Evolutionary conservation across 2,888 invertebrate species (phyloP).

Genomic region (Pharmacophagus antenor): DNA sequence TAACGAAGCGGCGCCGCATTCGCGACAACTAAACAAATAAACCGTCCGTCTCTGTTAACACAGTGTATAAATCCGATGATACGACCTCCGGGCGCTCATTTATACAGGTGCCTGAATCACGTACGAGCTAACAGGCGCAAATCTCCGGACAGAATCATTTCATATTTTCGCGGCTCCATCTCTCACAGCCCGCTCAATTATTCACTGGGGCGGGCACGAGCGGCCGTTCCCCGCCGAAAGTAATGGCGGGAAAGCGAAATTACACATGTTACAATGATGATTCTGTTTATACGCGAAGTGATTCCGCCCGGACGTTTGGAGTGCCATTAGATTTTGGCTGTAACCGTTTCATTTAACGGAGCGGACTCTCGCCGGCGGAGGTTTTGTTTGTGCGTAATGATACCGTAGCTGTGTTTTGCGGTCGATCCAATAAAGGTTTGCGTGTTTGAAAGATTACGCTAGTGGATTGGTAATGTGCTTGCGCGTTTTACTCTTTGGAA

Average conservation of each 20-base stretch:
- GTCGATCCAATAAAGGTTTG: conserved; percentile 20
- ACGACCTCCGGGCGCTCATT: conserved; percentile 45
- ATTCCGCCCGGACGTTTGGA: conserved; percentile 60
- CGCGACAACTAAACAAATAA: conserved; percentile 36
- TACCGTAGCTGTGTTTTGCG: conserved; percentile 32
- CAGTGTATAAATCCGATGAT: conserved; percentile 38
- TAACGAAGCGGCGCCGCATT: conserved; percentile 30
- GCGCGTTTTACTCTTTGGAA: too few species aligned
- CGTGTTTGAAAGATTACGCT: conserved; percentile 10
- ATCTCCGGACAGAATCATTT: conserved; percentile 65
- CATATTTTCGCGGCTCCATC: conserved; percentile 73
- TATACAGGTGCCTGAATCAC: conserved; percentile 46
- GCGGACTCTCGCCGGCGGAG: conserved; percentile 40
- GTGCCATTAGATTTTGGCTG: conserved; percentile 63
- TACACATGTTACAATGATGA: conserved; percentile 76
- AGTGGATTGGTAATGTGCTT: background rate
- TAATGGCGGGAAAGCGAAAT: conserved; percentile 72
- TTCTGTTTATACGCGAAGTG: conserved; percentile 65
- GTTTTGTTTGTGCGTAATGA: conserved; percentile 39
- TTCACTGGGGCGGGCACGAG: conserved; percentile 54
- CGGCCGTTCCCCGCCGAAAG: conserved; percentile 54
- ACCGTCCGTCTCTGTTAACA: conserved; percentile 28
- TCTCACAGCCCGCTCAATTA: conserved; percentile 69
- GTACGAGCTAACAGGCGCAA: conserved; percentile 44
- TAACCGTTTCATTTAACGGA: conserved; percentile 65